These are phyloP conservation scores for Mastigias papua DNA, from an alignment of 30 jellyfish, hydroid and myxozoan species.

Conservation along the genomic window DNA sequence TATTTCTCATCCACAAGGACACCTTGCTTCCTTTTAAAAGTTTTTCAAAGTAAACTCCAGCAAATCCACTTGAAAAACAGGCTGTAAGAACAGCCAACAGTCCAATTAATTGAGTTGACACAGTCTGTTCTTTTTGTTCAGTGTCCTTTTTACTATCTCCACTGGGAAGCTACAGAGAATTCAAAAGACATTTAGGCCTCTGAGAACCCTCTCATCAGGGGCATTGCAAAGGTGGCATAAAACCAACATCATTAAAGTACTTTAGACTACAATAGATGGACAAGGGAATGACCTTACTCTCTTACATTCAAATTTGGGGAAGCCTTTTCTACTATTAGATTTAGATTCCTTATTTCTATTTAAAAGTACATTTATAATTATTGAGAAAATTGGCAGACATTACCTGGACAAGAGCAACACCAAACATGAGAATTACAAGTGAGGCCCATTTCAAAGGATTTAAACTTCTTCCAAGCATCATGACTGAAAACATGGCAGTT, in stretches of 20 bases:
- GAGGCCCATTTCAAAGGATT: constrained; percentile 90
- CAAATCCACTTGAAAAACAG: constrained; percentile 98
- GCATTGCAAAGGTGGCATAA: no score
- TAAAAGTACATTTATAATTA: neutral
- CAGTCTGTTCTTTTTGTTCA: constrained; percentile 34
- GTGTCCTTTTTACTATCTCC: constrained; percentile 38
- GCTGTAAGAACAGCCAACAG: constrained; percentile 92
- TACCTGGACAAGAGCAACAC: constrained; percentile 98
- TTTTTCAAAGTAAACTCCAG: constrained; percentile 98
- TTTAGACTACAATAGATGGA: no score
- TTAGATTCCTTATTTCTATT: neutral
- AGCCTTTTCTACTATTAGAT: no score
- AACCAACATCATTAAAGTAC: no score
- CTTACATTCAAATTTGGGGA: no score
- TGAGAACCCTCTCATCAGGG: no score
- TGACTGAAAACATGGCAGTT: constrained; percentile 95
- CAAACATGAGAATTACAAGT: constrained; percentile 89
- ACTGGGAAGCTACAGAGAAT: constrained; percentile 81
- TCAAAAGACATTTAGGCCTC: no score
- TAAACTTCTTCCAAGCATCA: constrained; percentile 78
- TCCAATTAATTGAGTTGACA: constrained; percentile 87
- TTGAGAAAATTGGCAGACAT: no score
- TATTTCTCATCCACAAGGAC: constrained; percentile 98
- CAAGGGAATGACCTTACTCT: no score
- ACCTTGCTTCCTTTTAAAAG: constrained; percentile 90